phyloP scores from a whole-genome alignment of 1,140 invertebrate species.

The Campoletis sonorensis region DNA sequence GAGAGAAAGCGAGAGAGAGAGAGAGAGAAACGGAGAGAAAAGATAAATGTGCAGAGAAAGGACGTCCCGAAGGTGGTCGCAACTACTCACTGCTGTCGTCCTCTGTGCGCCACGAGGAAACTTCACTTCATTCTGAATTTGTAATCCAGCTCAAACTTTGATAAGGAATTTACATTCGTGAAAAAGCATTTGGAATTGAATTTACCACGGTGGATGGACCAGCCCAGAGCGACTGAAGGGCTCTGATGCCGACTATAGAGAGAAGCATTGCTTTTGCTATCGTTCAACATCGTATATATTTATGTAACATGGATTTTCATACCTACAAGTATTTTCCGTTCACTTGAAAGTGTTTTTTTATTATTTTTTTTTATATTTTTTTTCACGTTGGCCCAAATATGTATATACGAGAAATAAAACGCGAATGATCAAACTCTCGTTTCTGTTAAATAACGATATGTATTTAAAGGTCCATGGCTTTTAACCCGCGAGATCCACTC shows the following conservation, averaged over 20 bases:
- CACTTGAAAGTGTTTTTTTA: not conserved
- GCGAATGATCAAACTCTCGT: conserved; percentile 39
- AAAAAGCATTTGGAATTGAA: conserved; percentile 65
- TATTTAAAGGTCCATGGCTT: not conserved
- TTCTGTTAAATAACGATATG: not conserved
- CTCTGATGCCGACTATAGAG: not conserved
- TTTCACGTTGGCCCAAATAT: not conserved
- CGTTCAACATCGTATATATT: too few relatives aligned
- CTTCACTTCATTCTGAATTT: conserved; percentile 67
- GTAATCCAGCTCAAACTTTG: conserved; percentile 66
- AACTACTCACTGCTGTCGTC: conserved; percentile 9
- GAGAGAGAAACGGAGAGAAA: not conserved
- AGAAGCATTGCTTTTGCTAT: not conserved
- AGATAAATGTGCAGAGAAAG: not conserved
- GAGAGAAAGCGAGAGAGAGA: not conserved
- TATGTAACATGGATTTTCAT: not conserved
- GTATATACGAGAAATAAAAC: conserved; percentile 18
- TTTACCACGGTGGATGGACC: conserved; percentile 50
- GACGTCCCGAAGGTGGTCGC: not conserved
- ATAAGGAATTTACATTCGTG: conserved; percentile 72
- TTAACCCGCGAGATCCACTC: conserved; percentile 12
- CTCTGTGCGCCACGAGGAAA: conserved; percentile 50
- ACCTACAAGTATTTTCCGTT: not conserved
- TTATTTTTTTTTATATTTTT: too few relatives aligned
- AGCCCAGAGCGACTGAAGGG: not conserved